Percentiles rank a stretch among this genome's conserved stretches.
phyloP scores from a whole-genome alignment of 1,140 invertebrate genomes.

The Penaeus japonicus region DNA sequence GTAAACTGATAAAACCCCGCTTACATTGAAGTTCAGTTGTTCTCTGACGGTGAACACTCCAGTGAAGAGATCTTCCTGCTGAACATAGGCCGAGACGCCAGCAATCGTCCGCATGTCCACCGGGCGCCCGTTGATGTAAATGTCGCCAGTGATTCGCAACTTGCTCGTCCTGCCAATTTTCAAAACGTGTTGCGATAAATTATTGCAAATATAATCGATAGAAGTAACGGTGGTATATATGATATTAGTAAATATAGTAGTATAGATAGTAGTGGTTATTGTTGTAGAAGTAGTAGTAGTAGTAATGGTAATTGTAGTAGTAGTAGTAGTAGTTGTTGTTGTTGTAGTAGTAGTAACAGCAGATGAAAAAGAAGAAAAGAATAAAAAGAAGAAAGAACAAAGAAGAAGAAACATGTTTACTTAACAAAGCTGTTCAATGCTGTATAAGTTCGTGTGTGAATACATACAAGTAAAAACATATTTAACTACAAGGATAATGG shows the following conservation, averaged over 20 bases:
- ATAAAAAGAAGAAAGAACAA: background rate
- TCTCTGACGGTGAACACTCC: slow-evolving; percentile 88
- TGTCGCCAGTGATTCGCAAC: slow-evolving; percentile 47
- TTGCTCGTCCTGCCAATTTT: slow-evolving; percentile 32
- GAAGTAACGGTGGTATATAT: too few relatives aligned
- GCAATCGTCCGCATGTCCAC: slow-evolving; percentile 66
- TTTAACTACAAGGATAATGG: too few relatives aligned
- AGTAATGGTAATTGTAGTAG: background rate
- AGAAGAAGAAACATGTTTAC: background rate
- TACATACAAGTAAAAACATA: background rate
- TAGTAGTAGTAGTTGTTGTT: background rate
- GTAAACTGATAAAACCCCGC: too few relatives aligned
- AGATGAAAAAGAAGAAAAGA: too few relatives aligned
- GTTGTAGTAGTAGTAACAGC: background rate
- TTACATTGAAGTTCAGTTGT: slow-evolving; percentile 89
- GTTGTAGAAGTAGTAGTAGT: background rate
- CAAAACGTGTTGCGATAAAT: too few relatives aligned
- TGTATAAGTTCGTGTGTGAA: background rate
- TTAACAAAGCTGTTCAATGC: background rate
- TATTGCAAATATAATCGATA: too few relatives aligned
- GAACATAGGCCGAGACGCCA: slow-evolving; percentile 89
- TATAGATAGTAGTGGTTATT: too few relatives aligned
- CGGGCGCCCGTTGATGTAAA: slow-evolving; percentile 48
- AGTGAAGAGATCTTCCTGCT: slow-evolving; percentile 93
- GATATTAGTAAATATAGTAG: background rate